Evolutionary conservation across 2,888 invertebrate species (phyloP).

Genomic region (Tuta absoluta): DNA sequence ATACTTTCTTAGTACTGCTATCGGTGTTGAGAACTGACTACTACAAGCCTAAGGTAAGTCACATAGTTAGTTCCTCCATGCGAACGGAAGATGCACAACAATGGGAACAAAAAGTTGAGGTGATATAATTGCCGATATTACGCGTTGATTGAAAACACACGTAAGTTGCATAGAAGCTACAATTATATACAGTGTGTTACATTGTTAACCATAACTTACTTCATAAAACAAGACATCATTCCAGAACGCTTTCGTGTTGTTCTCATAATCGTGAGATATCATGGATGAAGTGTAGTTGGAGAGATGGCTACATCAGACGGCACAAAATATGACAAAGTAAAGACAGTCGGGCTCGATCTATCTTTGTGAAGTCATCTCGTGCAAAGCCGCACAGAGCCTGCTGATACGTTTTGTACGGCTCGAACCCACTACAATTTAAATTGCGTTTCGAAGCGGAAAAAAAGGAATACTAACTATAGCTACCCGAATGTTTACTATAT

Average conservation of each 20-base stretch:
- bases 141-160: background rate
- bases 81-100: slow-evolving; percentile 3
- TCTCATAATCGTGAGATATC: slow-evolving; percentile 48
- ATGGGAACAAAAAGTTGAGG: background rate
- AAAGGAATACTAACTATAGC: no score
- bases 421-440: no score
- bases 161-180: slow-evolving; percentile 8
- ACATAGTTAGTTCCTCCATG: background rate
- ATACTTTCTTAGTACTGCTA: no score
- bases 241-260: background rate
- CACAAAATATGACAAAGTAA: no score
- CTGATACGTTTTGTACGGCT: no score
- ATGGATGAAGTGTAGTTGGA: slow-evolving; percentile 27
- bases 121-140: slow-evolving; percentile 8
- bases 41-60: background rate
- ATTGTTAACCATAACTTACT: background rate
- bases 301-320: no score
- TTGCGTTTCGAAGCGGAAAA: no score
- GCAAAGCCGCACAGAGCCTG: no score
- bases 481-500: no score
- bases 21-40: no score
- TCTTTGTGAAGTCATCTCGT: no score
- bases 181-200: background rate
- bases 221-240: slow-evolving; percentile 13
- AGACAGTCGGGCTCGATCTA: no score